Base-by-base conservation (phyloP, 1,140 invertebrate species). In the Calephelis nemesis region DNA sequence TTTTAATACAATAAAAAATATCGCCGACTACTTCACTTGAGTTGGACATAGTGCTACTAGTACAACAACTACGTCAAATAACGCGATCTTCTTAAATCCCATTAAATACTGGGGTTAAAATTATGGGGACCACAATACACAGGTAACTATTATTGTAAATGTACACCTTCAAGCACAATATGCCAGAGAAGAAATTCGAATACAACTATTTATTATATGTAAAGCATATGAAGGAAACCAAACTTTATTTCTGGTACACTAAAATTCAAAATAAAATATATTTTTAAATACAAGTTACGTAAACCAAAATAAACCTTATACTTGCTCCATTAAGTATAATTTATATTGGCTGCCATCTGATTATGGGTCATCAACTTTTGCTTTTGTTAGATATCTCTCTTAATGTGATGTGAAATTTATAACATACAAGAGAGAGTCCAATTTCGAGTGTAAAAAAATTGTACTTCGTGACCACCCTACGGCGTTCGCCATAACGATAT, bases 391-490 rank as follows among this genome's bases (percentile, higher is more conserved):
- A 30, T 4, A 30, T 19, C 8, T 39, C 13, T 19, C 47, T 48
- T 62, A 67, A n/a, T 13, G 49, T 19, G 70, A 73, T 65, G 3
- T 73, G 7, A 50, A 15, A 47, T 52, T 70, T 73, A 70, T 62
- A 10, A 4, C 19, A n/a, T 12, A 63, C 2, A 39, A 40, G 7
- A 52, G 62, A 67, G 50, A 62, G 65, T 67, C 42, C 8, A 15
- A 65, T 62, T 67, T 67, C 9, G 62, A 10, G 65, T 73, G 65
- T 9, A 10, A 3, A 40, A 42, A 64, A 30, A 49, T 45, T 69
- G 65, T 54, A 70, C 65, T 70, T 70, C 62, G 47, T 73, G 70
- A 70, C 48, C 62, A n/a, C 68, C 68, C 65, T 68, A 63, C 19
- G 68, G 72, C 68, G 65, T 67, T 39, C 60, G 54, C 42, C 62